Evolutionary conservation across 35 echinoderm and acorn worm species (phyloP).

Genomic region (Lytechinus variegatus): DNA sequence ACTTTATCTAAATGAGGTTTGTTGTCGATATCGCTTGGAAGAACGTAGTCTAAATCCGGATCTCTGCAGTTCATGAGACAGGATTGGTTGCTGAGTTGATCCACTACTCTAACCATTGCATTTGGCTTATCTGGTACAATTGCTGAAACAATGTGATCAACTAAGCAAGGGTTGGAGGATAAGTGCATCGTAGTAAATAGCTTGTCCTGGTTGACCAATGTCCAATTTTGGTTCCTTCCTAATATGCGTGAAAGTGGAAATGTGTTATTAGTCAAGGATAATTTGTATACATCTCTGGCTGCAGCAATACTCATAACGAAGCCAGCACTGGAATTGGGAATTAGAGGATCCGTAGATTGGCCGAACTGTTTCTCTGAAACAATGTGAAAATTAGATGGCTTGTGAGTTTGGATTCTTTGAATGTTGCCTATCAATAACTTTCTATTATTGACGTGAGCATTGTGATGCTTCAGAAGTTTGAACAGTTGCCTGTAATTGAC

Average conservation of each 20-base stretch:
- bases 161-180: not conserved
- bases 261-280: not conserved
- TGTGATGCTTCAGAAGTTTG: not conserved
- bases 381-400: not conserved
- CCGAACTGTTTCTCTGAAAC: conserved; percentile 1
- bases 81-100: not conserved
- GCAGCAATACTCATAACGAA: conserved; percentile 8
- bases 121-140: not conserved
- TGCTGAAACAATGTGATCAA: not conserved
- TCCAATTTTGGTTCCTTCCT: conserved; percentile 32
- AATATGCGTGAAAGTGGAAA: not conserved
- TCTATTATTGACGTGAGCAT: not conserved
- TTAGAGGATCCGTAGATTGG: not conserved
- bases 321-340: not conserved
- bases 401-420: not conserved
- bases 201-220: not conserved
- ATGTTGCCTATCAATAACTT: conserved; percentile 14
- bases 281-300: conserved; percentile 23
- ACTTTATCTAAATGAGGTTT: conserved; percentile 37
- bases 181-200: not conserved
- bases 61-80: not conserved
- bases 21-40: conserved; percentile 46
- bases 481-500: conserved; percentile 27
- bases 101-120: not conserved
- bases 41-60: conserved; percentile 62